phyloP scores from a whole-genome alignment of 2,797 vertebrate genomes.

The Rhinophrynus dorsalis region DNA sequence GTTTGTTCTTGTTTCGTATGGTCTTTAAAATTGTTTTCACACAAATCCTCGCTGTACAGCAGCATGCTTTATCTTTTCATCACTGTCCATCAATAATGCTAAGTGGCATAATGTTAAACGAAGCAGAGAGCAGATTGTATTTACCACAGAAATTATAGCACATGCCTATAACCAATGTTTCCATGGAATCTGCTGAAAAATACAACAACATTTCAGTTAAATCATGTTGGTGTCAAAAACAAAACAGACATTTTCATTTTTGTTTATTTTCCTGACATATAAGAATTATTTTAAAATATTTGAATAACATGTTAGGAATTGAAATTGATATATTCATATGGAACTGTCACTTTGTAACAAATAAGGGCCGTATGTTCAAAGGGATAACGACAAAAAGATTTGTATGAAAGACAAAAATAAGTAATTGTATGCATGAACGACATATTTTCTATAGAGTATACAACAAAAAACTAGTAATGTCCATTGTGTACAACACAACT shows the following conservation, averaged over 20 bases:
- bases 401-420: too few relatives aligned
- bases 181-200: not conserved
- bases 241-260: not conserved
- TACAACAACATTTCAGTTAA: not conserved
- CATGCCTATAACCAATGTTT: not conserved
- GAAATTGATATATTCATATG: not conserved
- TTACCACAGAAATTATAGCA: not conserved
- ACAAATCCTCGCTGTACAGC: not conserved
- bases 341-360: too few relatives aligned
- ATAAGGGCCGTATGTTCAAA: too few relatives aligned
- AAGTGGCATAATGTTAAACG: not conserved
- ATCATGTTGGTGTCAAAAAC: not conserved
- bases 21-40: not conserved
- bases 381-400: too few relatives aligned
- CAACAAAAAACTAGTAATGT: too few relatives aligned
- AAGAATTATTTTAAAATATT: not conserved
- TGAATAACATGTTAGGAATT: not conserved
- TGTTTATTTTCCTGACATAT: not conserved
- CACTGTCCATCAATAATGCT: not conserved
- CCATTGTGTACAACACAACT: too few relatives aligned
- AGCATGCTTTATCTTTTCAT: not conserved
- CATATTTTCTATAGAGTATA: too few relatives aligned
- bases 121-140: not conserved
- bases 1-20: constrained; percentile 1
- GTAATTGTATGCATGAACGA: too few relatives aligned